A percentile compares a stretch with the other conserved stretches of the same genome.
phyloP scores from a whole-genome alignment of 2,113 vertebrate species.

The Cyphomyrus discorhynchus region DNA sequence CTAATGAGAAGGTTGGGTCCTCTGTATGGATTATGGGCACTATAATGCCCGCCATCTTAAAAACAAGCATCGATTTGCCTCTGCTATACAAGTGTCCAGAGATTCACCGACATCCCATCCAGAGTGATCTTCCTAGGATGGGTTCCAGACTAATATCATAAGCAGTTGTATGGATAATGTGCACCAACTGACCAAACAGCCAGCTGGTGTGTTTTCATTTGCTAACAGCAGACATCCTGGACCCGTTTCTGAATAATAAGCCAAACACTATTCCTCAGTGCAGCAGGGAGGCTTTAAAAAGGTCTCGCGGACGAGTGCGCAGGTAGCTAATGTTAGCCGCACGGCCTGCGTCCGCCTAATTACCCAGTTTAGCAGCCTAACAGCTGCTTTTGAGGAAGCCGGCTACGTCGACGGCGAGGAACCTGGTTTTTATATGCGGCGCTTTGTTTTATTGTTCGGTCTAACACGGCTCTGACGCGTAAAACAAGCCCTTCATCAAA shows the following conservation, averaged over 20 bases:
- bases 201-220: background rate
- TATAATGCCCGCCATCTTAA: background rate
- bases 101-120: background rate
- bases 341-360: background rate
- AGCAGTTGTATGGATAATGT: background rate
- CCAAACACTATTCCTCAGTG: background rate
- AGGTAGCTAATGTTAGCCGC: background rate
- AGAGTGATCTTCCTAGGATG: background rate
- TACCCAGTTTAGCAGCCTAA: background rate
- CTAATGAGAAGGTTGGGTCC: background rate
- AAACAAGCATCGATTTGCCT: background rate
- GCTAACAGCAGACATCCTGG: background rate
- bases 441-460: slow-evolving; percentile 16
- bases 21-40: background rate
- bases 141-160: background rate
- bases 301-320: background rate
- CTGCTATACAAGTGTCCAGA: background rate
- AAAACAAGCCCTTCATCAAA: slow-evolving; percentile 14
- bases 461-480: slow-evolving; percentile 4
- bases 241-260: background rate
- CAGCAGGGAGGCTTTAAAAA: background rate
- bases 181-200: background rate
- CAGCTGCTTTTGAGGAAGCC: slow-evolving; percentile 6
- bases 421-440: background rate
- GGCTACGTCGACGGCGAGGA: background rate